phyloP scores from a whole-genome alignment of 2,113 vertebrate species.

The Chloroceryle aenea region DNA sequence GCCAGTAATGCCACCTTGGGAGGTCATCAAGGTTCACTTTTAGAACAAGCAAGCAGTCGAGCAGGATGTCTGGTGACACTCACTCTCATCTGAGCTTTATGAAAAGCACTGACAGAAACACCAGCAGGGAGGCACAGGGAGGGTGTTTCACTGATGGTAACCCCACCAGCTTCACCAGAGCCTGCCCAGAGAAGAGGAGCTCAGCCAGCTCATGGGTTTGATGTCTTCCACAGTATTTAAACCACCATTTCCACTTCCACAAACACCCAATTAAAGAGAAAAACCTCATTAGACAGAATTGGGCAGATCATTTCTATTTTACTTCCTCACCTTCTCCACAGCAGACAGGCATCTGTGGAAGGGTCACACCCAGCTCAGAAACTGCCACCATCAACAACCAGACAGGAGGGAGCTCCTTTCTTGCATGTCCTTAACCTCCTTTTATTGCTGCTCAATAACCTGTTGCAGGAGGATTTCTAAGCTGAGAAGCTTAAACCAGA shows the following conservation, averaged over 20 bases:
- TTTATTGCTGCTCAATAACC: not conserved
- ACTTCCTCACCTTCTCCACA: not conserved
- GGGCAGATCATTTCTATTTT: not conserved
- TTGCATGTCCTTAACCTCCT: not conserved
- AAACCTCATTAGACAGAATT: not conserved
- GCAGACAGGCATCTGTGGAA: not conserved
- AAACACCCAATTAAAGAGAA: not conserved
- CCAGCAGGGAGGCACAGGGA: not conserved
- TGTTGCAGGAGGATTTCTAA: not conserved
- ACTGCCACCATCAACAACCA: not conserved
- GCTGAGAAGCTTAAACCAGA: not conserved
- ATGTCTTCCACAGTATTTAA: not conserved
- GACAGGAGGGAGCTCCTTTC: not conserved
- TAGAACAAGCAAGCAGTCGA: not conserved
- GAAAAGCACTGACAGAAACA: not conserved
- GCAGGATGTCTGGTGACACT: not conserved
- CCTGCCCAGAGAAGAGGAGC: not conserved
- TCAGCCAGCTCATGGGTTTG: not conserved
- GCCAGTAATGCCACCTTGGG: not conserved
- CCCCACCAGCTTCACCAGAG: fast-evolving
- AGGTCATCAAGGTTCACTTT: not conserved
- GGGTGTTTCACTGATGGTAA: not conserved
- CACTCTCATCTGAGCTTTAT: not conserved
- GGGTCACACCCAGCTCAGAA: not conserved
- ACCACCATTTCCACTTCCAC: not conserved